These are phyloP conservation scores for Hirtodrosophila alboralis DNA, from an alignment of 2,888 invertebrate species.

Conservation along the genomic window DNA sequence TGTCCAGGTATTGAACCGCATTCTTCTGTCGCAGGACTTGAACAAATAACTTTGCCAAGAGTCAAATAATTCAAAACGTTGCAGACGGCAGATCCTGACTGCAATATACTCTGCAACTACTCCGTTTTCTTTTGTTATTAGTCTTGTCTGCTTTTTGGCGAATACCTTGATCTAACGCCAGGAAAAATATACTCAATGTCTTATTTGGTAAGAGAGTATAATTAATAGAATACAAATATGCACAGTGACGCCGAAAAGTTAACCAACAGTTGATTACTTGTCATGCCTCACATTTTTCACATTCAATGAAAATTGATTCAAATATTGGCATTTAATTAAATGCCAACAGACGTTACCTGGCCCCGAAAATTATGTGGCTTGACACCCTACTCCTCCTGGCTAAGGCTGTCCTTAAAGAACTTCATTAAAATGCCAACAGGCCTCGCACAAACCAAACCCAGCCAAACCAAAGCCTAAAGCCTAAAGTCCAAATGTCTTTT, in stretches of 20 bases:
- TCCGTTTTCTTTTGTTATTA: too few relatives aligned
- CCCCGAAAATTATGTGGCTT: constrained; percentile 30
- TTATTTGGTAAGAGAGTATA: too few relatives aligned
- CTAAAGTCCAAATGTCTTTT: constrained; percentile 35
- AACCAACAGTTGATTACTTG: constrained; percentile 67
- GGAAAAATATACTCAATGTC: too few relatives aligned
- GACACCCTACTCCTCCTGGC: not conserved
- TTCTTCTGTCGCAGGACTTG: constrained; percentile 29
- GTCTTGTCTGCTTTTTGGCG: too few relatives aligned
- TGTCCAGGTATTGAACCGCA: constrained; percentile 19
- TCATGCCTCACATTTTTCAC: constrained; percentile 65
- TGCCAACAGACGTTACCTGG: constrained; percentile 63
- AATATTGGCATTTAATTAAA: constrained; percentile 78
- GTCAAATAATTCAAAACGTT: too few relatives aligned
- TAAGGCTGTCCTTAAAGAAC: constrained; percentile 38
- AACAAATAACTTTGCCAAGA: constrained; percentile 47
- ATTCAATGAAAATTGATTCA: constrained; percentile 76
- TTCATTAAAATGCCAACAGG: constrained; percentile 68
- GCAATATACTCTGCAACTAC: too few relatives aligned
- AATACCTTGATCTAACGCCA: too few relatives aligned
- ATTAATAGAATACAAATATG: constrained; percentile 74
- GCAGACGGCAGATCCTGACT: too few relatives aligned
- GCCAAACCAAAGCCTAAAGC: too few relatives aligned
- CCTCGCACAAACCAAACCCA: constrained; percentile 38
- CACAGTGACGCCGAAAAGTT: constrained; percentile 42